Evolutionary conservation across 2,888 invertebrate genomes (phyloP), one percentile per base, ranked within the genome.

Genomic region (Augiades crinisus): DNA sequence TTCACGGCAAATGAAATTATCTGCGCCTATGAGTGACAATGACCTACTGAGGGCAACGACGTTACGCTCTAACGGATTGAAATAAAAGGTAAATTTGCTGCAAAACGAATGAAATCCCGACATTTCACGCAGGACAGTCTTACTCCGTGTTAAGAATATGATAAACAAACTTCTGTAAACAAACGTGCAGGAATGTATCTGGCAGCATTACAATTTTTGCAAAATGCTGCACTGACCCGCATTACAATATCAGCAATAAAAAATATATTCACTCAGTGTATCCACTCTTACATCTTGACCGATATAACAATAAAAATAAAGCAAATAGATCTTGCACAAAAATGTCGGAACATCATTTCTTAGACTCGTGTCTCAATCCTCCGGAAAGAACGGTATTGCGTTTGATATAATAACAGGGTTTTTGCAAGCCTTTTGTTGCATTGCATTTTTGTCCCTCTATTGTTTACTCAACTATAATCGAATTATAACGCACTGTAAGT

Each of bases 11-110:
- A 75, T 76, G 75, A 78, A 79, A 71, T 75, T 68, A 65, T 65
- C 67, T 75, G 74, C 73, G 74, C 68, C 72, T 73, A 61, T 67
- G 56, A 66, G 57, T 83, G 88, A 84, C 88, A 87, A 77, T 88
- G 88, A 88, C 88, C 87, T 62, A 84, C 75, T 81, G 66, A 63
- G 62, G 63, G 64, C 59, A 67, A 68, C 57, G 49, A 67, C 67
- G 68, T 68, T 57, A 59, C 56, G 59, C 57, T 57, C 54, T 46
- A 55, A 55, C 53, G 49, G 57, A 47, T 53, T 54, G 52, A 53
- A 58, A 58, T 36, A 50, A 60, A 57, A 53, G 55, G 47, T 49
- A 54, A 55, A 31, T 55, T 47, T 12, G 30, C 43, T 14, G 17
- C 21, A 47, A 53, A 47, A 47, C 53, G 34, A 53, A 14, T 37